phyloP scores from a whole-genome alignment of 2,888 invertebrate species.

The Luffia ferchaultella region DNA sequence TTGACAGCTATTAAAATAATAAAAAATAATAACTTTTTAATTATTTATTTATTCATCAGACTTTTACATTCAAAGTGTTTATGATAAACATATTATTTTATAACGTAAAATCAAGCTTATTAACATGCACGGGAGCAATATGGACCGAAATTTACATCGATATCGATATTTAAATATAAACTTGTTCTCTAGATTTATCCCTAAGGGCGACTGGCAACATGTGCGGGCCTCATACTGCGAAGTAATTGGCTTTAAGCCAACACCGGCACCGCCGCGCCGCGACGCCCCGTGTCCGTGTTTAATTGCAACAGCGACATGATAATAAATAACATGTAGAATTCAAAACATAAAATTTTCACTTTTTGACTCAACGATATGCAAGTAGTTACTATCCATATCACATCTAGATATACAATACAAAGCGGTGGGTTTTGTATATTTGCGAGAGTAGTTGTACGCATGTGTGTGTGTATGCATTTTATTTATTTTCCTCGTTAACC shows the following conservation, averaged over 20 bases:
- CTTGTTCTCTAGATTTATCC: neutral
- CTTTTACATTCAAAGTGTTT: too few relatives aligned
- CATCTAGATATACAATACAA: neutral
- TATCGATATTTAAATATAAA: too few relatives aligned
- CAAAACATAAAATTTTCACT: neutral
- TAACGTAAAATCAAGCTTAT: too few relatives aligned
- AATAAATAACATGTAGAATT: neutral
- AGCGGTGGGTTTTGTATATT: neutral
- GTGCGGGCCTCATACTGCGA: neutral
- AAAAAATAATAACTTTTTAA: too few relatives aligned
- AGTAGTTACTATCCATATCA: neutral
- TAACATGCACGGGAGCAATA: too few relatives aligned
- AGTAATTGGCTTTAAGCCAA: too few relatives aligned
- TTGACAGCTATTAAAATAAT: too few relatives aligned
- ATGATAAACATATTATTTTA: too few relatives aligned
- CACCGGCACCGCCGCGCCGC: neutral
- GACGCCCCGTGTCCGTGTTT: neutral
- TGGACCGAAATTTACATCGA: too few relatives aligned
- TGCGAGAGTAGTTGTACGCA: neutral
- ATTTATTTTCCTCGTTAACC: conserved; percentile 28
- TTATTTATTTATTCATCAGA: too few relatives aligned
- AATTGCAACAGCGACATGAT: neutral
- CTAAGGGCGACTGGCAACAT: neutral
- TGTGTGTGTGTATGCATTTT: neutral
- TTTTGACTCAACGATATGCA: too few relatives aligned